Evolutionary conservation across 2,113 vertebrate species (phyloP).

Genomic region (Gobius niger): DNA sequence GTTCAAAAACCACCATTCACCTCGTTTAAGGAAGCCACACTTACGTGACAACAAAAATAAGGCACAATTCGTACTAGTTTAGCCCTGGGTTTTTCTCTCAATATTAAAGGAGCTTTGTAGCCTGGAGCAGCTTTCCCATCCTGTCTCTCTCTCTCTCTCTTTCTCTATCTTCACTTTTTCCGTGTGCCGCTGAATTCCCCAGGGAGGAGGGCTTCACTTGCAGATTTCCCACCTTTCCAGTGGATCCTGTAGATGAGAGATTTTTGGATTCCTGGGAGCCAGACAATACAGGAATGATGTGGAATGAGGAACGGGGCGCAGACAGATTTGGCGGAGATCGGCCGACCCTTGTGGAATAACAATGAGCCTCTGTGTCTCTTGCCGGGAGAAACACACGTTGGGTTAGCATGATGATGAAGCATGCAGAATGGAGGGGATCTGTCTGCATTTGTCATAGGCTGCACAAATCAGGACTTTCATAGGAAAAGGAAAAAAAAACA

Average conservation of each 20-base stretch:
- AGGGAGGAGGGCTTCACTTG: conserved; percentile 43
- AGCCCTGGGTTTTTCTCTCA: conserved; percentile 41
- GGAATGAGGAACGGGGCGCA: conserved; percentile 59
- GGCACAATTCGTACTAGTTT: conserved; percentile 33
- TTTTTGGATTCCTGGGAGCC: conserved; percentile 61
- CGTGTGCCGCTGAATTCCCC: conserved; percentile 34
- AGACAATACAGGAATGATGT: conserved; percentile 67
- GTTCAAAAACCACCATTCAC: conserved; percentile 64
- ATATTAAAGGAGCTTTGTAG: conserved; percentile 57
- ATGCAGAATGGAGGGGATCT: conserved; percentile 27
- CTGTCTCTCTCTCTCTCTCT: conserved; percentile 37
- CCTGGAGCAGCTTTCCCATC: conserved; percentile 36
- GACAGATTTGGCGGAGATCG: conserved; percentile 70
- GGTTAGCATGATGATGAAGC: conserved; percentile 66
- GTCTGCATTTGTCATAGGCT: conserved; percentile 1
- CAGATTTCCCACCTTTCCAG: conserved; percentile 64
- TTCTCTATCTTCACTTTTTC: conserved; percentile 40
- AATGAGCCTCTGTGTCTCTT: conserved; percentile 69
- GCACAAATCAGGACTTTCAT: too few relatives aligned
- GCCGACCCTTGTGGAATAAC: conserved; percentile 73
- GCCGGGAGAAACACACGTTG: conserved; percentile 58
- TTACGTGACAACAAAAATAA: conserved; percentile 42
- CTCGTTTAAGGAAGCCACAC: conserved; percentile 60
- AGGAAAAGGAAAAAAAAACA: background rate
- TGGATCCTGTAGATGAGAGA: conserved; percentile 61